phyloP scores from a whole-genome alignment of 2,113 vertebrate species.

The Neodontobutis hainanensis region DNA sequence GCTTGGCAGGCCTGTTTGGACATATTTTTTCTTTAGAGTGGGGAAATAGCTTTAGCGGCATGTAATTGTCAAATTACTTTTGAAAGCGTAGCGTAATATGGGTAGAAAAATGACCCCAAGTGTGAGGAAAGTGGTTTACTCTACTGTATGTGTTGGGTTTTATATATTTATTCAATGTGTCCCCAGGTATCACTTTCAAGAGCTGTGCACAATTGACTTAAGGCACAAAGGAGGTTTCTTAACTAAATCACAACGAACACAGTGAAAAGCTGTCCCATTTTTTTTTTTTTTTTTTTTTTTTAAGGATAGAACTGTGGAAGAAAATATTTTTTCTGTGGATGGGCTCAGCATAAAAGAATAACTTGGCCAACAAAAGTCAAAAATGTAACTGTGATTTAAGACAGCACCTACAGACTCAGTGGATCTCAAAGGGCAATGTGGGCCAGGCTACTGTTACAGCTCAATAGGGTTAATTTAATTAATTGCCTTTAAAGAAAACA shows the following conservation, averaged over 20 bases:
- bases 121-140: background rate
- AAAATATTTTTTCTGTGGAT: background rate
- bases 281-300: too few species aligned
- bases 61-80: conserved; percentile 5
- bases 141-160: background rate
- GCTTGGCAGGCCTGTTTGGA: background rate
- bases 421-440: background rate
- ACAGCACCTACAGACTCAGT: background rate
- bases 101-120: background rate
- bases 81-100: background rate
- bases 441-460: too few species aligned
- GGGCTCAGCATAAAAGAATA: background rate
- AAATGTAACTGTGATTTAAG: background rate
- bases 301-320: background rate
- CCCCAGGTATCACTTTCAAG: background rate
- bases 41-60: background rate
- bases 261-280: background rate
- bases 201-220: conserved; percentile 4
- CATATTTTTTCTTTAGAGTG: conserved; percentile 6
- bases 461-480: too few species aligned
- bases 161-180: conserved; percentile 9
- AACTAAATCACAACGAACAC: conserved; percentile 1
- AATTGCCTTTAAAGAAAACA: too few species aligned
- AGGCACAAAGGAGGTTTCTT: conserved; percentile 3
- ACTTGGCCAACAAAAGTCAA: background rate